Evolutionary conservation across 1,140 invertebrate genomes (phyloP).

Genomic region (Campodea augens): DNA sequence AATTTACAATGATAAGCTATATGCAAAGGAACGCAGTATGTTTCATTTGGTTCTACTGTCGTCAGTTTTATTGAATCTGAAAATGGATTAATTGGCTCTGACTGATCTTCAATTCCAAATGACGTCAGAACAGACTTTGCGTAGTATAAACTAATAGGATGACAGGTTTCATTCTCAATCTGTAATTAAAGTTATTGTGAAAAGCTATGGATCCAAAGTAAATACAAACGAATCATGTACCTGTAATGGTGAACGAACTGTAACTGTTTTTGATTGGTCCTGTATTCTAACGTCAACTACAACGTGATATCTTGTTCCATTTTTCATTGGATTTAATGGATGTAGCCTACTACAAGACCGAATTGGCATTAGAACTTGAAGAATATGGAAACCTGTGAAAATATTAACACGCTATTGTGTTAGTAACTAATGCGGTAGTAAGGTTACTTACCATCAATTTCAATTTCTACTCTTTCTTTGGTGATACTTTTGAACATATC

Average conservation of each 20-base stretch:
- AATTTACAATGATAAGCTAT: constrained; percentile 62
- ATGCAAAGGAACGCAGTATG: constrained; percentile 51
- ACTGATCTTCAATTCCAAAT: constrained; percentile 33
- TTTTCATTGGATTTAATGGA: constrained; percentile 40
- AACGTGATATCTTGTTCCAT: constrained; percentile 43
- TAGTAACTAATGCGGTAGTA: no score
- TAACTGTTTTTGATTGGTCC: constrained; percentile 38
- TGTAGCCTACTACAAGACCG: constrained; percentile 46
- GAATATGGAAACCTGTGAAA: constrained; percentile 40
- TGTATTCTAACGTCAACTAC: constrained; percentile 39
- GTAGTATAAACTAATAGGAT: constrained; percentile 50
- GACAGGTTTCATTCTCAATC: constrained; percentile 58
- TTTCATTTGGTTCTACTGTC: constrained; percentile 48
- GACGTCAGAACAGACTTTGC: constrained; percentile 44
- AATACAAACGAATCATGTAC: constrained; percentile 24
- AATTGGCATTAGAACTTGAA: constrained; percentile 48
- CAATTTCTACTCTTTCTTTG: constrained; percentile 38
- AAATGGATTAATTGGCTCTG: constrained; percentile 51
- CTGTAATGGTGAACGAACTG: constrained; percentile 51
- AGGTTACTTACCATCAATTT: constrained; percentile 27
- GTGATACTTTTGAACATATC: constrained; percentile 34
- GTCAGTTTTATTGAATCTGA: constrained; percentile 48
- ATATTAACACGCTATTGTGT: constrained; percentile 3
- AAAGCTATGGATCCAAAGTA: background rate
- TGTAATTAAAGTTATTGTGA: constrained; percentile 20